Base-by-base conservation (phyloP, 2,113 vertebrate species). In the Loxodonta africana region DNA sequence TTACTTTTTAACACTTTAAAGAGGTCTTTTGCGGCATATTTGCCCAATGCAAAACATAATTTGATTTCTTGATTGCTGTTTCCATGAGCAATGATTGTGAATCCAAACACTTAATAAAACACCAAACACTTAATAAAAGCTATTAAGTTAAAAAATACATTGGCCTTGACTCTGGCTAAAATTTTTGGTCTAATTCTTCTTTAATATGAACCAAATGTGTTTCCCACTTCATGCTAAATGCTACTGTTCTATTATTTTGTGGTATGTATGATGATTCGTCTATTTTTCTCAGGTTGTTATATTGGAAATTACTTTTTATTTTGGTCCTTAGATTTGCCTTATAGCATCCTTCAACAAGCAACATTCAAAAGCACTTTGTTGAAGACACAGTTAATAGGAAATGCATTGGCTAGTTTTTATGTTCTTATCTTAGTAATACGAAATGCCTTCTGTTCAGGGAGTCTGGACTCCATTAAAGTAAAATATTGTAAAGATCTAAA, bases 391-490 rank as follows among this genome's bases (percentile, higher is more conserved):
- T 51, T 69, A 84, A 73, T 77, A 83, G 6, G n/a, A 67, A 37
- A 23, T 80, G 28, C 46, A n/a, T 80, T 73, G 57, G 83, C 26
- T 80, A 46, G 14, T 60, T 91, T 83, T n/a, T 84, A n/a, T 93
- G 21, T 83, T 84, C n/a, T 71, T 67, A 78, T 83, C 18, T 21
- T 21, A 87, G 62, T 17, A 92, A 87, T 26, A 87, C 44, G 25
- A 95, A 89, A 28, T 88, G 10, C 88, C n/a, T 71, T 97, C 84
- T 97, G 81, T 91, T 96, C 67, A 94, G 95, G 91, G 80, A 96
- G 3, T 78, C 30, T 94, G 84, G 84, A 44, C n/a, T 84, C 85
- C 86, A 89, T 95, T 95, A 96, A 94, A 92, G 57, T 90, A 76
- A 95, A 89, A 94, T 92, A 92, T 78, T 89, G 44, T 77, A 78